phyloP scores from a whole-genome alignment of 1,140 invertebrate genomes.

The Lucilia cuprina region DNA sequence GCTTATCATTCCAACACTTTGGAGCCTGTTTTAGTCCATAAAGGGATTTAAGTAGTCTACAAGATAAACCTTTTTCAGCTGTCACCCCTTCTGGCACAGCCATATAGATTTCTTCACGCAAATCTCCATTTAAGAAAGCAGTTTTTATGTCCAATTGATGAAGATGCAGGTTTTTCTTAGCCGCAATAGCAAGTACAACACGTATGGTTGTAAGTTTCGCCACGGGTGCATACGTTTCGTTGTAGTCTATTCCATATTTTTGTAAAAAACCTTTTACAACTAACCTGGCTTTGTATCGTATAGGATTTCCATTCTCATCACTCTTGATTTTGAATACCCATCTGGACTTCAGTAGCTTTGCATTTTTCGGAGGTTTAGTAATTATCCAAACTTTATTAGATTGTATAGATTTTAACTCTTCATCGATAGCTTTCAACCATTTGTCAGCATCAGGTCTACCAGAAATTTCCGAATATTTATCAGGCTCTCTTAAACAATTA shows the following conservation, averaged over 20 bases:
- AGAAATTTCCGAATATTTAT: too few species aligned
- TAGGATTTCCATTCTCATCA: not conserved
- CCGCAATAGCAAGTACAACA: not conserved
- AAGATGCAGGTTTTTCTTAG: not conserved
- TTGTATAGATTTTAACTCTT: not conserved
- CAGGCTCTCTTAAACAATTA: too few species aligned
- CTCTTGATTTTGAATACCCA: not conserved
- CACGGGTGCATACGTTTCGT: conserved; percentile 13
- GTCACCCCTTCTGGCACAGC: not conserved
- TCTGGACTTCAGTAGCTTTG: not conserved
- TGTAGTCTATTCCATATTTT: conserved; percentile 40
- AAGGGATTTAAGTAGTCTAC: not conserved
- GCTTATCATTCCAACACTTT: too few species aligned
- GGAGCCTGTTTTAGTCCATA: not conserved
- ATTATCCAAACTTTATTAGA: not conserved
- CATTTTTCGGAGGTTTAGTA: not conserved
- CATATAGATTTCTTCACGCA: not conserved
- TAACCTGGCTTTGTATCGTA: conserved; percentile 59
- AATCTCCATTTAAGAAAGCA: not conserved
- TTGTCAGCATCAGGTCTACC: too few species aligned
- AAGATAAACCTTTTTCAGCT: not conserved
- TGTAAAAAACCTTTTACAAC: conserved; percentile 57
- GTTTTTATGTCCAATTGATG: not conserved
- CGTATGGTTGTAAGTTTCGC: conserved; percentile 44
- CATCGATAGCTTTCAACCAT: too few species aligned